phyloP scores from a whole-genome alignment of 1,140 invertebrate species.

The Diploscapter pachys region DNA sequence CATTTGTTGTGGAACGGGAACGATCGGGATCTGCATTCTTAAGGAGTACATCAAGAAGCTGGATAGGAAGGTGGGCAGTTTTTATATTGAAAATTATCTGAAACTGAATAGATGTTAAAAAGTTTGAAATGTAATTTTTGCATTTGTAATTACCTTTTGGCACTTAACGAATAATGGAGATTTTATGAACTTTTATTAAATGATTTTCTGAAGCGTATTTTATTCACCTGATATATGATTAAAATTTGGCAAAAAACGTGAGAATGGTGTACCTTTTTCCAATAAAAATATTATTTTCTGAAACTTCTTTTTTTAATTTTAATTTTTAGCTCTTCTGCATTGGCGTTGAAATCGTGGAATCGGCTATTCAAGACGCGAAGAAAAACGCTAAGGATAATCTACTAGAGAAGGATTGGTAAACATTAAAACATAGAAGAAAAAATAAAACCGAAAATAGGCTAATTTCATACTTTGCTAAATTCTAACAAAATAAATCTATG shows the following conservation, averaged over 20 bases:
- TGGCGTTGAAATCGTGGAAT: conserved; percentile 80
- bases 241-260: background rate
- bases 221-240: too few species aligned
- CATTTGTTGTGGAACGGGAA: conserved; percentile 94
- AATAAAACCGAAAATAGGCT: too few species aligned
- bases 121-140: too few species aligned
- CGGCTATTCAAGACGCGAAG: conserved; percentile 85
- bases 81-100: background rate
- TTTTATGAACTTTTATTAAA: too few species aligned
- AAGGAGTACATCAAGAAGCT: conserved; percentile 62
- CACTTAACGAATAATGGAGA: too few species aligned
- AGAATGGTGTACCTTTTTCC: background rate
- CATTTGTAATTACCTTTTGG: too few species aligned
- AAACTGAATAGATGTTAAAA: too few species aligned
- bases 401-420: too few species aligned
- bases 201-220: too few species aligned
- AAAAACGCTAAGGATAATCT: conserved; percentile 76
- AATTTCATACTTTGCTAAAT: too few species aligned
- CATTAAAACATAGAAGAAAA: too few species aligned
- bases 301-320: background rate
- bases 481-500: too few species aligned
- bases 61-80: conserved; percentile 1
- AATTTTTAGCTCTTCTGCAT: conserved; percentile 59
- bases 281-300: background rate
- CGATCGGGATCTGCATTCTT: conserved; percentile 85